Base-by-base conservation (phyloP, 2,113 vertebrate species). In the Hippocampus abdominalis region DNA sequence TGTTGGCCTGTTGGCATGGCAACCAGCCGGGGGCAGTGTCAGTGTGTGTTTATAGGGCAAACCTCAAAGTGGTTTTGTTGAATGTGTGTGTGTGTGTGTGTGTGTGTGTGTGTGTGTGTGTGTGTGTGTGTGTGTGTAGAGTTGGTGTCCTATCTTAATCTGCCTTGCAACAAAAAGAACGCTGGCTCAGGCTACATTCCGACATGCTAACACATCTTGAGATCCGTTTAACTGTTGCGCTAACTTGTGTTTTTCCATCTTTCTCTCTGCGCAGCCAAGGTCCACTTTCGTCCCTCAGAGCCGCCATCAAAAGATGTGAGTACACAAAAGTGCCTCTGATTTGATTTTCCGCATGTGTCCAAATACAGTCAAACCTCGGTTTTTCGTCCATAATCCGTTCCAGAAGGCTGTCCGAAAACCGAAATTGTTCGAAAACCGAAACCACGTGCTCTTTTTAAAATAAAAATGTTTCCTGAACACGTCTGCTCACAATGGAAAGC, bases 291-390 rank as follows among this genome's bases (percentile, higher is more conserved):
- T 96, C 95, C 69, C 95, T 98, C 91, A 92, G 93, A 93, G 95
- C 95, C 0, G 96, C 87, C 74, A 95, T 97, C 93, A 98, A 94
- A 88, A 95, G 95, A 91, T 94, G 96, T 98, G 92, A 95, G 96
- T 95, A 4, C 36, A 5, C 57, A 29, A 60, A 57, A 54, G 20
- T 32, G 27, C 27, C 27, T 32, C 2, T 3, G 15, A 20, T 57
- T 23, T 25, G 25, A 6, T 39, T 36, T 23, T 29, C 23, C 16
- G 13, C 6, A 0, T 20, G 15, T 20, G 16, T 49, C 51, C 51
- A 9, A 23, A 54, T 23, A 21, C 48, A n/a, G n/a, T n/a, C n/a
- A n/a, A n/a, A n/a, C n/a, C n/a, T n/a, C n/a, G n/a, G n/a, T n/a
- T n/a, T n/a, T n/a, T n/a, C n/a, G n/a, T n/a, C n/a, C n/a, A n/a